phyloP scores from a whole-genome alignment of 1,140 invertebrate species.

The Euborellia annulipes region DNA sequence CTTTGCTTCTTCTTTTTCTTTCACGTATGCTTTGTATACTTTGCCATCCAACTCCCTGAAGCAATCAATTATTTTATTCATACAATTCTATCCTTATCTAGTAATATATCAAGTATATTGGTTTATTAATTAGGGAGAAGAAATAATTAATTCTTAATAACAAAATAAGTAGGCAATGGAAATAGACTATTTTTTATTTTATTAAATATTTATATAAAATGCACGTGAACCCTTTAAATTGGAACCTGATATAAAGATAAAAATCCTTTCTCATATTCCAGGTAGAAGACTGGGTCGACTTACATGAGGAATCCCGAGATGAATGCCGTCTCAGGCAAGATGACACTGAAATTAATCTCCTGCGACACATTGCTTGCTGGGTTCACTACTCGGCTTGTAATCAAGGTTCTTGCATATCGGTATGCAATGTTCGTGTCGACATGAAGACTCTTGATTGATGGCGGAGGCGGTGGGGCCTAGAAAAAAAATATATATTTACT shows the following conservation, averaged over 20 bases:
- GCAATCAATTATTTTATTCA: neutral
- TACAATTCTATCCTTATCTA: neutral
- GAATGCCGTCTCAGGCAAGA: conserved; percentile 45
- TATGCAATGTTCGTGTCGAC: conserved; percentile 37
- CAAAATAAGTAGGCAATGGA: too few species aligned
- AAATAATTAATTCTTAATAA: too few species aligned
- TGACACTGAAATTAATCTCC: conserved; percentile 41
- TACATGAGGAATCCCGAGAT: conserved; percentile 46
- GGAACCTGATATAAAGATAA: too few species aligned
- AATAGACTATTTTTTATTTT: neutral
- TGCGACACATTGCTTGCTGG: conserved; percentile 34
- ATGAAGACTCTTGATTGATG: conserved; percentile 30
- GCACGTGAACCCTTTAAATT: too few species aligned
- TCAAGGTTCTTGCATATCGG: conserved; percentile 39
- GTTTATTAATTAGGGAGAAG: too few species aligned
- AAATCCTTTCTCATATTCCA: too few species aligned
- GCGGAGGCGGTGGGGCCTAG: too few species aligned
- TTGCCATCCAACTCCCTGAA: conserved; percentile 21
- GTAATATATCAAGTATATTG: too few species aligned
- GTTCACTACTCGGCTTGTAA: conserved; percentile 40
- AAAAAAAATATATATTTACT: too few species aligned
- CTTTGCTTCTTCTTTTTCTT: conserved; percentile 25
- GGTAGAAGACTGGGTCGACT: too few species aligned
- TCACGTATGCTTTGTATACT: conserved; percentile 20
- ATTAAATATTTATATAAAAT: too few species aligned